Evolutionary conservation across 1,140 invertebrate species (phyloP).

Genomic region (Drosophila grimshawi): DNA sequence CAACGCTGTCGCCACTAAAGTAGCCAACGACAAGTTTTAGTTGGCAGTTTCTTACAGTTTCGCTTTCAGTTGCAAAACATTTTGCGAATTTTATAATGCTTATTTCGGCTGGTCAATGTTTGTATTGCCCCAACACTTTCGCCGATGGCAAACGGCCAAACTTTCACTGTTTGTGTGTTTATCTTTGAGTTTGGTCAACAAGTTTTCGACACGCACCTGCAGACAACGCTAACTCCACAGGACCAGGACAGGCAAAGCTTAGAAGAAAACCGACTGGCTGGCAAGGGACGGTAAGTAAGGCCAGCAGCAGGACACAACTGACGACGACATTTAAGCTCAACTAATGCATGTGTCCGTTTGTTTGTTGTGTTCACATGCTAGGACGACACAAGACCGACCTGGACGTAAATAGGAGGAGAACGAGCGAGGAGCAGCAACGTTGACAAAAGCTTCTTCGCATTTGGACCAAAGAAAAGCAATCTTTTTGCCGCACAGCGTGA

Average conservation of each 20-base stretch:
- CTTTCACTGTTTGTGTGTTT: slow-evolving; percentile 64
- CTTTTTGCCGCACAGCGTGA: slow-evolving; percentile 67
- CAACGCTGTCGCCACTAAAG: neutral
- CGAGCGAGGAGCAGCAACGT: slow-evolving; percentile 20
- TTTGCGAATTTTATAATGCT: slow-evolving; percentile 79
- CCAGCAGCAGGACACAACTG: slow-evolving; percentile 33
- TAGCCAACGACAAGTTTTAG: slow-evolving; percentile 39
- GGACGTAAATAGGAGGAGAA: neutral
- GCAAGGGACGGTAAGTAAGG: neutral
- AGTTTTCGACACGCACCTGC: slow-evolving; percentile 73
- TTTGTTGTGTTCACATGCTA: slow-evolving; percentile 73
- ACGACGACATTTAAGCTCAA: slow-evolving; percentile 73
- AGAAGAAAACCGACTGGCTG: slow-evolving; percentile 11
- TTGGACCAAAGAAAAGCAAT: slow-evolving; percentile 57
- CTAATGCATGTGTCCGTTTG: slow-evolving; percentile 79
- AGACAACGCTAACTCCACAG: slow-evolving; percentile 41
- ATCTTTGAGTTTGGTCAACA: slow-evolving; percentile 81
- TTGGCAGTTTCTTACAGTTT: slow-evolving; percentile 37
- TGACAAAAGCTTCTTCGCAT: slow-evolving; percentile 36
- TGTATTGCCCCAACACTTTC: slow-evolving; percentile 67
- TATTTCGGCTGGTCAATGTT: slow-evolving; percentile 68
- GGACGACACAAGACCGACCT: slow-evolving; percentile 22
- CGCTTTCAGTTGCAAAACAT: slow-evolving; percentile 68
- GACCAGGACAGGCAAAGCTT: slow-evolving; percentile 2
- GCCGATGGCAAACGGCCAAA: slow-evolving; percentile 47